These are phyloP conservation scores for Pandemis cinnamomeana DNA, from an alignment of 2,888 invertebrate species.

Conservation along the genomic window DNA sequence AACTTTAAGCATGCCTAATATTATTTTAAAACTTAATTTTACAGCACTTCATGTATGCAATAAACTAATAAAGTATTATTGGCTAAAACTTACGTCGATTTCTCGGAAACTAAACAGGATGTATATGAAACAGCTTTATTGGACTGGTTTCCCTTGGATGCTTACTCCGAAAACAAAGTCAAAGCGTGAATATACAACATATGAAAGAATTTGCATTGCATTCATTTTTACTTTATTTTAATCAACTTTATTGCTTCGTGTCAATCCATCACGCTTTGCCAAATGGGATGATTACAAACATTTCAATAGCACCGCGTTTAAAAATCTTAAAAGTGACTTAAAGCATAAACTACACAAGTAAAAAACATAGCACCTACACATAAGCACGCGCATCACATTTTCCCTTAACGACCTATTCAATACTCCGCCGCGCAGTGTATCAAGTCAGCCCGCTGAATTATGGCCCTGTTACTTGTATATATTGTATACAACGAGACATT, in stretches of 20 bases:
- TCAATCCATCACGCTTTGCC: constrained; percentile 10
- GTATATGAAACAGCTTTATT: constrained; percentile 35
- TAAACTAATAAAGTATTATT: neutral
- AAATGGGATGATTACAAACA: neutral
- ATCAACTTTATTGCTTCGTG: neutral
- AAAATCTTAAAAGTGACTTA: neutral
- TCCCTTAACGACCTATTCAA: constrained; percentile 29
- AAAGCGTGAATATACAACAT: constrained; percentile 1
- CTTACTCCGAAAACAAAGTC: constrained; percentile 26
- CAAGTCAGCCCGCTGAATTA: constrained; percentile 18
- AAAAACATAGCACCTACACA: constrained; percentile 20
- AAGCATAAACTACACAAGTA: constrained; percentile 8
- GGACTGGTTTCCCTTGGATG: constrained; percentile 36
- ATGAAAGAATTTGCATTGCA: constrained; percentile 12
- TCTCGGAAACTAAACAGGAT: constrained; percentile 37
- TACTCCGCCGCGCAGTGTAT: constrained; percentile 1
- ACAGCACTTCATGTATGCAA: neutral
- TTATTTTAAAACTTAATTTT: neutral
- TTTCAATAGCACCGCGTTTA: constrained; percentile 15
- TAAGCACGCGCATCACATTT: constrained; percentile 25
- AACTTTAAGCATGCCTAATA: neutral
- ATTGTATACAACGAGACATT: constrained; percentile 14
- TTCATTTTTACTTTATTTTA: neutral
- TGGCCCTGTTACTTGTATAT: constrained; percentile 17
- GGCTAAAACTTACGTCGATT: constrained; percentile 26